Evolutionary conservation across 1,140 invertebrate species (phyloP), one percentile per base, ranked within the genome.

Genomic region (Aleiodes sp.): DNA sequence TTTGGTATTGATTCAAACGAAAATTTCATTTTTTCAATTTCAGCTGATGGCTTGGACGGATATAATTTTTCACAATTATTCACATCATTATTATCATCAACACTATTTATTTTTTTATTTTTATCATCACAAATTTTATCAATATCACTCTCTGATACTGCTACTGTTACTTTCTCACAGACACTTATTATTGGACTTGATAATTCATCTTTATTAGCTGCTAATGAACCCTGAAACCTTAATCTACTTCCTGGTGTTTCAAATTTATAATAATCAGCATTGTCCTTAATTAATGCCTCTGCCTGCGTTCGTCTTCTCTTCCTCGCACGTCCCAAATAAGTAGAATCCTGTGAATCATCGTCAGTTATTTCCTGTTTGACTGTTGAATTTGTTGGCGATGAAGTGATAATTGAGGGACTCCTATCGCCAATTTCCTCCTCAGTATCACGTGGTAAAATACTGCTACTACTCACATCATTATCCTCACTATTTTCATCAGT

Each of bases 1-100:
- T 80, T 84, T 3, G 93, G 93, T 67, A 93, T 83, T 14, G 85
- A 87, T 82, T 94, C 93, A 76, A 94, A 94, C 0, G 92, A 91
- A 78, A 93, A 94, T 62, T 90, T 88, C 78, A 92, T 87, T 74
- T 90, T 88, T 70, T 90, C 88, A 21, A 91, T 86, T 52, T 88
- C 87, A 10, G 87, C 84, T 2, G 89, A 89, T 29, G 89, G 89
- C 70, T 88, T 88, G 72, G 82, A 79, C 73, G 80, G 78, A 78
- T 79, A 80, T 4, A 80, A 35, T 67, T 78, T 83, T 39, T 79
- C 77, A 26, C 64, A 43, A 4, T 63, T 12, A 87, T 67, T 35
- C 72, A 80, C 73, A 85, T 81, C 84, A 82, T 84, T 65, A 83
- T 83, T 77, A 85, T 74, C 71, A 82, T 84, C 43, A 71, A 76